phyloP scores from a whole-genome alignment of 1,140 invertebrate species.

The Aphelenchoides fujianensis region DNA sequence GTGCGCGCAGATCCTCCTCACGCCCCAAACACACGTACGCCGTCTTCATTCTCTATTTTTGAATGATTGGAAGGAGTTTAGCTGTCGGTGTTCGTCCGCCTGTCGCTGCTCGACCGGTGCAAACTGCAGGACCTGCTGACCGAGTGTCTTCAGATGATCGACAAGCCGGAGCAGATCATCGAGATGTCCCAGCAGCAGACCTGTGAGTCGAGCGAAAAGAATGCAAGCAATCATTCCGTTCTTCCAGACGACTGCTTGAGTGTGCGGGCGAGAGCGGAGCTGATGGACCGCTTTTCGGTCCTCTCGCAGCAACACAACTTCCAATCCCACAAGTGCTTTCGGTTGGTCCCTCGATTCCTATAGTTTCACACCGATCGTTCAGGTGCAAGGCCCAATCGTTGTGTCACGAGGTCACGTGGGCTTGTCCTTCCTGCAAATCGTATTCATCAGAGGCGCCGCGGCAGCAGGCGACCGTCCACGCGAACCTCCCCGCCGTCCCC shows the following conservation, averaged over 20 bases:
- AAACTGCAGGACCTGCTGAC: conserved; percentile 58
- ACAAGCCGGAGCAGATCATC: conserved; percentile 52
- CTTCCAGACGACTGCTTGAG: conserved; percentile 60
- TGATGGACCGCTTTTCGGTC: conserved; percentile 54
- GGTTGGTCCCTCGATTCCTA: conserved; percentile 15
- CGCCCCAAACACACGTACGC: conserved; percentile 50
- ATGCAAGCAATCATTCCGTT: no score
- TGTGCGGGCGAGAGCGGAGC: conserved; percentile 47
- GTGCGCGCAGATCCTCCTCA: conserved; percentile 55
- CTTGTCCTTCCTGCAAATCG: conserved; percentile 60
- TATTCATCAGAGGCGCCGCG: conserved; percentile 46
- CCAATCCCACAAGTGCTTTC: conserved; percentile 30
- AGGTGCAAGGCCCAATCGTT: conserved; percentile 54
- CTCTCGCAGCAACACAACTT: conserved; percentile 45
- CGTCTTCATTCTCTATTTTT: conserved; percentile 31
- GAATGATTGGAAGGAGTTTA: conserved; percentile 39
- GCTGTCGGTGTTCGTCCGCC: conserved; percentile 57
- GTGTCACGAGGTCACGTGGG: conserved; percentile 54
- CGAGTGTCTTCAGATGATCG: conserved; percentile 55
- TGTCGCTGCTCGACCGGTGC: conserved; percentile 59
- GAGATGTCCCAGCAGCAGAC: conserved; percentile 62
- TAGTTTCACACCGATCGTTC: not conserved
- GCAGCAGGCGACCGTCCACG: conserved; percentile 11
- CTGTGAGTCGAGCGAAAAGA: conserved; percentile 52
- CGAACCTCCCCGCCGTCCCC: conserved; percentile 1